Percentiles rank a stretch among this genome's conserved stretches.
These are phyloP conservation scores for Todus mexicanus DNA, from an alignment of 2,797 vertebrate genomes.

Conservation along the genomic window DNA sequence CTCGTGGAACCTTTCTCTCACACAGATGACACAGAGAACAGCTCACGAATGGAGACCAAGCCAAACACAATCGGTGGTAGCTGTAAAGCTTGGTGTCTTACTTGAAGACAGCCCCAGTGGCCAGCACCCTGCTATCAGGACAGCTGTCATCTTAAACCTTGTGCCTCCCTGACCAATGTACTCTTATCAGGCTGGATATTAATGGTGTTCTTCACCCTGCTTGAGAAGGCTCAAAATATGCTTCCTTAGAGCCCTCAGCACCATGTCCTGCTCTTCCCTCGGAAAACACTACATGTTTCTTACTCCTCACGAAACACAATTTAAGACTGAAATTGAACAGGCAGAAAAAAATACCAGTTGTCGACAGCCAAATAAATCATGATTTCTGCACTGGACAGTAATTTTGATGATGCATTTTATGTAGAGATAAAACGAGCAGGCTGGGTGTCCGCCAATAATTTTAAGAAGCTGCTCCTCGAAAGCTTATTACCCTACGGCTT, in stretches of 20 bases:
- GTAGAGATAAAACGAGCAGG: background rate
- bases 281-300: background rate
- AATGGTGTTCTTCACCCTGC: background rate
- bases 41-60: rapidly evolving
- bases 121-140: background rate
- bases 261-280: background rate
- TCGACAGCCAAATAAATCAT: background rate
- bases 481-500: background rate
- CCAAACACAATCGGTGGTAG: background rate
- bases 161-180: background rate
- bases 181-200: background rate
- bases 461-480: background rate
- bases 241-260: background rate
- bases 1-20: background rate
- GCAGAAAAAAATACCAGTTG: background rate
- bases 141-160: background rate
- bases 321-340: background rate
- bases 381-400: background rate
- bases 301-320: background rate
- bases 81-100: background rate
- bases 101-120: background rate
- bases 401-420: background rate
- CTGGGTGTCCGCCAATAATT: background rate
- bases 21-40: background rate
- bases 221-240: background rate